Evolutionary conservation across 2,888 invertebrate species (phyloP), one percentile per base, ranked within the genome.

Genomic region (Agonum fuliginosum): DNA sequence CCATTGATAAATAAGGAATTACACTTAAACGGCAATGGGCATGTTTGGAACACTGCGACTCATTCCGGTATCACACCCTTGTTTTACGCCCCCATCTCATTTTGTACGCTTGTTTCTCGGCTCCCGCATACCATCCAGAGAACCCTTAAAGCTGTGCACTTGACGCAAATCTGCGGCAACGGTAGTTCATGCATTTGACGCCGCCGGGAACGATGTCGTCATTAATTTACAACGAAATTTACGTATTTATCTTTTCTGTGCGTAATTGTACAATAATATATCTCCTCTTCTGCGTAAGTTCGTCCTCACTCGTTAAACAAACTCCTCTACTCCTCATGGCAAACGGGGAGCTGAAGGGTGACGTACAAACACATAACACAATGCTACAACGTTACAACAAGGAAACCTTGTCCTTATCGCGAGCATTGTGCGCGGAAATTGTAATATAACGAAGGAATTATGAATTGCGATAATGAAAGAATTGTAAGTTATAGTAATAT

Each of bases 151-250:
- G 54, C 54, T 62, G 27, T 34, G 34, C 34, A 62, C 30, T 62
- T 62, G 6, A 62, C 62, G 62, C 62, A 62, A 30, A 30, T 62
- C 62, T 62, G 62, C 19, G 62, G 62, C 34, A 30, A 62, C 17
- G 27, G 34, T 30, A 30, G 62, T 62, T 62, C 62, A 62, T 62
- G 62, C 34, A 62, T 62, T 62, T 62, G 62, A 30, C 30, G 19
- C 34, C 62, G 12, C 17, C 5, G 62, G 34, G 30, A 62, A 62
- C 17, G 30, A 24, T 24, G 20, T 22, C 22, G 54, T 54, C 54
- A 54, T 54, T 54, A 54, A 30, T 62, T 62, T 62, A 62, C 62
- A 30, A 62, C 34, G 54, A 62, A 62, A 62, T 62, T 62, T 62
- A 62, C 12, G 62, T 62, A 62, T 62, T 30, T 62, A 62, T 62